Conservation (phyloP, 2,888 invertebrate species). For the Thelaira solivaga region DNA sequence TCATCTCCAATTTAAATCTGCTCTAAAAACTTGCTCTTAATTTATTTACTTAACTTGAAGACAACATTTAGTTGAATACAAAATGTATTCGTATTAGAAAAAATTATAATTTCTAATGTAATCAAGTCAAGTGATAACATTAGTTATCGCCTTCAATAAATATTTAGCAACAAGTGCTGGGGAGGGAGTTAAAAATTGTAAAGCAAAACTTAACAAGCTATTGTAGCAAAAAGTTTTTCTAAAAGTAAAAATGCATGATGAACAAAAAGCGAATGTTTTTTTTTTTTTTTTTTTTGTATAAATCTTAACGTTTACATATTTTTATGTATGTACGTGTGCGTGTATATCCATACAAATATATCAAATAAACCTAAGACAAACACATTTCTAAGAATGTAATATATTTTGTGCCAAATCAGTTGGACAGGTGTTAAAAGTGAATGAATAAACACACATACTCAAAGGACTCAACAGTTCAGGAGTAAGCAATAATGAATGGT, state of each 20-base stretch:
- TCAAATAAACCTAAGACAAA: no score
- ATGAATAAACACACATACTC: slow-evolving; percentile 31
- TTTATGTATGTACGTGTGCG: no score
- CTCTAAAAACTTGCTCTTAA: not conserved
- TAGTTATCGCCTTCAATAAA: not conserved
- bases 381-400: no score
- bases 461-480: slow-evolving; percentile 62
- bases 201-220: slow-evolving; percentile 2
- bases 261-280: slow-evolving; percentile 31
- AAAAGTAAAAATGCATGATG: slow-evolving; percentile 13
- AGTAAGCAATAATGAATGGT: not conserved
- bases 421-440: slow-evolving; percentile 46
- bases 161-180: slow-evolving; percentile 31
- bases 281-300: no score
- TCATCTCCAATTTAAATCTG: not conserved
- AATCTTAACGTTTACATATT: no score
- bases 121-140: slow-evolving; percentile 74
- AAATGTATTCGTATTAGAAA: slow-evolving; percentile 50
- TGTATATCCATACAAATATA: no score
- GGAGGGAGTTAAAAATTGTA: not conserved
- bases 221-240: not conserved
- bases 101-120: slow-evolving; percentile 78
- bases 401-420: slow-evolving; percentile 44
- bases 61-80: not conserved
- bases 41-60: slow-evolving; percentile 7